phyloP scores from a whole-genome alignment of 2,113 vertebrate species.

The Aspidoscelis tigris region DNA sequence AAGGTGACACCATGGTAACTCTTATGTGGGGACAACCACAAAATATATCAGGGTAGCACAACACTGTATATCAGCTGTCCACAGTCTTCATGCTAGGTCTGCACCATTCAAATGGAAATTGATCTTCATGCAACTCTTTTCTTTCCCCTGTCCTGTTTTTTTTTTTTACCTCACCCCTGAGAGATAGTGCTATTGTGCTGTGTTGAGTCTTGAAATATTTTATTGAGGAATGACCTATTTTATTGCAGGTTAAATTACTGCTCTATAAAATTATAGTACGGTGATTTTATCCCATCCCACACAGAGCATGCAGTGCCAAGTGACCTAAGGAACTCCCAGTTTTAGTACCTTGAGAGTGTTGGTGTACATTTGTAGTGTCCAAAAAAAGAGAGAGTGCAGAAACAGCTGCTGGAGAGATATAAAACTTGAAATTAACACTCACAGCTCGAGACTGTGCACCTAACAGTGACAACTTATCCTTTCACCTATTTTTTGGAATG shows the following conservation, averaged over 20 bases:
- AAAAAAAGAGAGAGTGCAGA: background rate
- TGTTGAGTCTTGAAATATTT: background rate
- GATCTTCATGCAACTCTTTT: background rate
- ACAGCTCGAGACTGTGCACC: background rate
- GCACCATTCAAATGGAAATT: background rate
- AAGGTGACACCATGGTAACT: no score
- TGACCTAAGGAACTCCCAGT: background rate
- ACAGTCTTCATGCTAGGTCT: background rate
- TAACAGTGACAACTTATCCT: background rate
- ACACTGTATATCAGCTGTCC: no score
- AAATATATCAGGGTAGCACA: no score
- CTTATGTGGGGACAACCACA: no score
- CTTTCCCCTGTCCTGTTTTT: background rate
- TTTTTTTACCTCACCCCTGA: background rate
- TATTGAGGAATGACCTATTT: background rate
- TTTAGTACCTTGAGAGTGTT: background rate
- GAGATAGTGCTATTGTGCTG: background rate
- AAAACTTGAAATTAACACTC: background rate
- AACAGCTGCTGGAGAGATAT: constrained; percentile 4
- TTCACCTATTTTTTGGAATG: background rate
- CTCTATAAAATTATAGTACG: background rate
- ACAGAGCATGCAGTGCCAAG: background rate
- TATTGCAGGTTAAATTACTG: constrained; percentile 17
- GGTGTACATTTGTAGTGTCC: background rate
- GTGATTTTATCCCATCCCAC: background rate